Conservation (phyloP, 2,888 invertebrate species). For the Galerucella pusilla region DNA sequence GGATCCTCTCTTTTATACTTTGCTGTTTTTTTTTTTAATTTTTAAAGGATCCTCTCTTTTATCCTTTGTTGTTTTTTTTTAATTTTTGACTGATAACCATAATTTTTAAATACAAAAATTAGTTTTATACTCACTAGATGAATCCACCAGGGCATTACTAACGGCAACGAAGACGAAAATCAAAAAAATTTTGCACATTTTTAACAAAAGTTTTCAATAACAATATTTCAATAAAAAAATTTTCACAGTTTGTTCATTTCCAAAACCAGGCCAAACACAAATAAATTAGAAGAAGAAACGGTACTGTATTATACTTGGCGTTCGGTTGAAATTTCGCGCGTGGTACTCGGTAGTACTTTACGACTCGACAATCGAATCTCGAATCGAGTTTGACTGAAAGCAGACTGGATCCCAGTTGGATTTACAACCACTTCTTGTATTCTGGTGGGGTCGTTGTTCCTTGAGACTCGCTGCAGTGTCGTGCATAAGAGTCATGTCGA, state of each 20-base stretch:
- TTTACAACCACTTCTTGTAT: constrained; percentile 42
- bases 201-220: neutral
- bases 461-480: constrained; percentile 37
- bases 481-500: constrained; percentile 23
- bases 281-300: neutral
- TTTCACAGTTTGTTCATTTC: constrained; percentile 3
- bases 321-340: neutral
- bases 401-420: constrained; percentile 33
- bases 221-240: neutral
- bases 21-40: no score
- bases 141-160: neutral
- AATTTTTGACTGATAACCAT: no score
- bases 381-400: constrained; percentile 31
- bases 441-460: constrained; percentile 46
- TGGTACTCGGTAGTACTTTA: neutral
- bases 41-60: no score
- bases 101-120: neutral
- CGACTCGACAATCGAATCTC: constrained; percentile 1
- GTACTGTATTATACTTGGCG: neutral
- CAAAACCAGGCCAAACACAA: constrained; percentile 1
- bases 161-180: neutral
- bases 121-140: neutral
- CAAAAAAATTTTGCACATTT: neutral
- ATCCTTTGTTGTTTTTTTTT: no score
- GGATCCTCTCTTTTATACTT: no score